Evolutionary conservation across 2,113 vertebrate genomes (phyloP).

Genomic region (Onychostoma macrolepis): DNA sequence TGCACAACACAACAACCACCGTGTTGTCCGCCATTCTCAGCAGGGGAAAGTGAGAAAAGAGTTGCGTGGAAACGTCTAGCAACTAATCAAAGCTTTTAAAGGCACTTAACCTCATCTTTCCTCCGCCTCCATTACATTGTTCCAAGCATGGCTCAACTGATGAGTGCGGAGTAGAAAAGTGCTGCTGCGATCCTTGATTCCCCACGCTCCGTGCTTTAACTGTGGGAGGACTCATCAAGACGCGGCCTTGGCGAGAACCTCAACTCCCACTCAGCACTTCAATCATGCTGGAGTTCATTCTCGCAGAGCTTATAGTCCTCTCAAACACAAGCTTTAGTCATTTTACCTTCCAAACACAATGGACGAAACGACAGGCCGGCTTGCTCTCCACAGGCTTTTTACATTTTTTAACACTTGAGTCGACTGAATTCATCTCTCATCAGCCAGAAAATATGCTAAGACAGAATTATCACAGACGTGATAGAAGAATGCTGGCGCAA

Average conservation of each 20-base stretch:
- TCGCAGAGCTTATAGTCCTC: not conserved
- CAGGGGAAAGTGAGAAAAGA: slow-evolving; percentile 34
- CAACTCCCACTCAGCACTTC: slow-evolving; percentile 46
- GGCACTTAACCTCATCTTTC: slow-evolving; percentile 48
- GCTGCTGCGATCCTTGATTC: slow-evolving; percentile 33
- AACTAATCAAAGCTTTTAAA: slow-evolving; percentile 52
- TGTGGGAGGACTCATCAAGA: slow-evolving; percentile 46
- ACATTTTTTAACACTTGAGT: not conserved
- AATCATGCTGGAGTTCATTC: slow-evolving; percentile 38
- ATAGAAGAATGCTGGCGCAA: not conserved
- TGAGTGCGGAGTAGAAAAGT: slow-evolving; percentile 31
- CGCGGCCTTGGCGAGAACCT: slow-evolving; percentile 27
- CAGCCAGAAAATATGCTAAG: not conserved
- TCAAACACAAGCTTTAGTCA: not conserved
- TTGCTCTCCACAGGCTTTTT: not conserved
- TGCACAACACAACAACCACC: not conserved
- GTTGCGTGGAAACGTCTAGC: slow-evolving; percentile 39
- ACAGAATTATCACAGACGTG: not conserved
- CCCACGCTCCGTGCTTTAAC: slow-evolving; percentile 22
- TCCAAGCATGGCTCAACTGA: slow-evolving; percentile 11
- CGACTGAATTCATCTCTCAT: not conserved
- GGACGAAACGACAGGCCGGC: not conserved
- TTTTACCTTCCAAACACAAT: not conserved
- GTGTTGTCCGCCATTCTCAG: not conserved
- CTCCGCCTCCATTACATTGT: slow-evolving; percentile 16